Evolutionary conservation across 2,797 vertebrate genomes (phyloP).

Genomic region (Danio choprae): DNA sequence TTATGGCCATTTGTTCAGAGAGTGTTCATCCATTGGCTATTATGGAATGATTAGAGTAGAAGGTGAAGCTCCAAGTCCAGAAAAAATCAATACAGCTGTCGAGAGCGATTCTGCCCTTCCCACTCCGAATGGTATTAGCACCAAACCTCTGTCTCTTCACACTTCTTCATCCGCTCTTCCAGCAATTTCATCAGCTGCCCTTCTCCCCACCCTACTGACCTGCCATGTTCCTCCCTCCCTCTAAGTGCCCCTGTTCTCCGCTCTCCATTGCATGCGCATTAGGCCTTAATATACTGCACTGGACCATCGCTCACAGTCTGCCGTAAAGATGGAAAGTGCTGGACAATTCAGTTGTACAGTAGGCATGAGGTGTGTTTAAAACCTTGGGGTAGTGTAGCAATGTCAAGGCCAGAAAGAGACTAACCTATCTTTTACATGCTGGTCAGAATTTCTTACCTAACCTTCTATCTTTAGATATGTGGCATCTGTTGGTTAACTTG

Average conservation of each 20-base stretch:
- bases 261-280: conserved; percentile 52
- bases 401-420: not conserved
- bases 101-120: conserved; percentile 95
- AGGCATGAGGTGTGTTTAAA: conserved; percentile 23
- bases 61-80: conserved; percentile 99
- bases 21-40: conserved; percentile 99
- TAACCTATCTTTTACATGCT: not conserved
- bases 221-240: conserved; percentile 71
- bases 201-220: conserved; percentile 68
- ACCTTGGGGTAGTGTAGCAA: not conserved
- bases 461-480: not conserved
- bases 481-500: not conserved
- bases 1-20: conserved; percentile 98
- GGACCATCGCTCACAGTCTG: conserved; percentile 16
- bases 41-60: conserved; percentile 99
- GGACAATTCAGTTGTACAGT: conserved; percentile 35
- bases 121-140: conserved; percentile 84
- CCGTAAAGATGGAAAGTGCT: not conserved
- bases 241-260: conserved; percentile 50
- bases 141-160: conserved; percentile 85
- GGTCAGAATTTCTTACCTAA: not conserved
- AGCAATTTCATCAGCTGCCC: conserved; percentile 74
- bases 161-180: conserved; percentile 81
- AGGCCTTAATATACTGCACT: conserved; percentile 46
- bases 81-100: conserved; percentile 99